phyloP scores from a whole-genome alignment of 1,140 invertebrate species.

The Vanessa atalanta region DNA sequence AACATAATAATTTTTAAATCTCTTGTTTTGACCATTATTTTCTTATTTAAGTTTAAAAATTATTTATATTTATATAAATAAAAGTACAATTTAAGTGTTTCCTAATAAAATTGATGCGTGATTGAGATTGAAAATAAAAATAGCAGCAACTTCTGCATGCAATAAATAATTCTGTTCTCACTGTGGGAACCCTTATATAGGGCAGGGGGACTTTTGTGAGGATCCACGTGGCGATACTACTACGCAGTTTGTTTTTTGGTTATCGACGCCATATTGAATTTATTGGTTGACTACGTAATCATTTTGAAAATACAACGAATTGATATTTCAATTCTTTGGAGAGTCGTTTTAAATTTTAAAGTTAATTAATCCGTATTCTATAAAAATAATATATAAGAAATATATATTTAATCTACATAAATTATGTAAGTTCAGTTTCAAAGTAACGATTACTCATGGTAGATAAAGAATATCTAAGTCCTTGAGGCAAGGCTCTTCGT shows the following conservation, averaged over 20 bases:
- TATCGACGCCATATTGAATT: conserved; percentile 11
- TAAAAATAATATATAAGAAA: not conserved
- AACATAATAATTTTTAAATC: no score
- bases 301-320: conserved; percentile 4
- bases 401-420: not conserved
- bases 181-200: conserved; percentile 43
- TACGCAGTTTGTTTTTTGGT: conserved; percentile 43
- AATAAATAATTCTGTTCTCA: conserved; percentile 27
- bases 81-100: no score
- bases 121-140: not conserved
- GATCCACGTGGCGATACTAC: conserved; percentile 42
- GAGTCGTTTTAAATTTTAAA: not conserved
- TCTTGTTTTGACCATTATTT: no score
- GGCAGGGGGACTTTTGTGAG: conserved; percentile 42
- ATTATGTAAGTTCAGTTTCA: no score
- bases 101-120: not conserved
- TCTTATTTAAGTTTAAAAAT: no score
- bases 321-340: not conserved
- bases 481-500: no score
- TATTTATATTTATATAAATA: no score
- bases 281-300: not conserved
- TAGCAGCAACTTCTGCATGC: conserved; percentile 3
- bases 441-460: no score
- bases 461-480: no score
- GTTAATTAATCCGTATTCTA: not conserved